Base-by-base conservation (phyloP, 2,113 vertebrate species). In the Caretta caretta region DNA sequence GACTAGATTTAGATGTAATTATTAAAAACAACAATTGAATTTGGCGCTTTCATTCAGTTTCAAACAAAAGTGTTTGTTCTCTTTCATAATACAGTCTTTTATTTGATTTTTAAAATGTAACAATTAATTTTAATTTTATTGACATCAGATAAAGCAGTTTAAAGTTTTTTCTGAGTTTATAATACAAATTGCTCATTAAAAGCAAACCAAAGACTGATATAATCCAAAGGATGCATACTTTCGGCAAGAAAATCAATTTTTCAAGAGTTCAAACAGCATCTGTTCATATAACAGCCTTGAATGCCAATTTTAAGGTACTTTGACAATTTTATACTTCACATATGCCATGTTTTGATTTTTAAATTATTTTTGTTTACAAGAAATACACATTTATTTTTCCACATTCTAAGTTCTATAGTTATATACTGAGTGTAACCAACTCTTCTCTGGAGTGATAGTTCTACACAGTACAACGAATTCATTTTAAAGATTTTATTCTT, bases 211-310 rank as follows among this genome's bases (percentile, higher is more conserved):
- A 90, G 1, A 1, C 84, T 93, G 90, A 88, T 90, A 93, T 13
- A 95, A 92, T 94, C 94, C 94, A 95, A 96, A 95, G 38, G 80
- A 94, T 97, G 91, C 90, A 90, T 76, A 92, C 50, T 95, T 95
- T 83, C 57, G 87, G 56, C 76, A 78, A 91, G 86, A 92, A 92
- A 96, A 93, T 72, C 83, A 1, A 69, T 97, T 93, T 84, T 31
- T 88, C 42, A 92, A 91, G 54, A 97, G 95, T 96, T 97, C 91
- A 97, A 97, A 94, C 87, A 91, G 88, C 92, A 97, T 92, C 90
- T 97, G 85, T 94, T 94, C 83, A 76, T 87, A 13, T 79, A 97
- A 90, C 49, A 81, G n/a, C 54, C 87, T 29, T 95, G 83, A 96
- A 95, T 91, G 82, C 31, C 90, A 94, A 42, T 88, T 97, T 96